Evolutionary conservation across 1,140 invertebrate species (phyloP), one percentile per base, ranked within the genome.

Genomic region (Sarcophaga bullata): DNA sequence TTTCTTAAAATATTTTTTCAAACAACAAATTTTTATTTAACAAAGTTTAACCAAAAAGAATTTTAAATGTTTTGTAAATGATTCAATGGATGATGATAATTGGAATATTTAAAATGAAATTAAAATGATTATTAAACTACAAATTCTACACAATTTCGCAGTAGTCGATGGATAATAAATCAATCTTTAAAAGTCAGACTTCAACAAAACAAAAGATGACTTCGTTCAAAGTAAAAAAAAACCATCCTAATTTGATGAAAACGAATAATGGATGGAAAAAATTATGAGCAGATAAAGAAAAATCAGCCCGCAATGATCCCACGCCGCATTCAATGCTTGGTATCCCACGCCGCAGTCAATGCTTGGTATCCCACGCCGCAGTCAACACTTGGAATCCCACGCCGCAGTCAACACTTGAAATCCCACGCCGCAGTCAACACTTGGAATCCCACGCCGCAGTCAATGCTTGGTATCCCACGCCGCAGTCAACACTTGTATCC

Each of bases 351-450:
- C 54, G 83, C 80, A 19, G 84, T 85, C 83, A 78, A 62, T 48
- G 5, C 58, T 50, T n/a, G 17, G 73, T 15, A 15, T 82, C 83
- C 83, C 82, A 15, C 83, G 81, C 80, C 48, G 83, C 83, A 10
- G 83, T 84, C 83, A 76, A 58, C 17, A 46, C 46, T n/a, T 80
- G 62, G 68, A 62, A 48, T 83, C 84, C 84, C 80, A 80, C 84
- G 84, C 84, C 25, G 84, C 86, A 52, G 85, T 85, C 80, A 72
- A 72, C 47, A 13, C 52, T 81, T 81, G 72, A 75, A 54, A 73
- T 85, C 85, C 86, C 84, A 17, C 86, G 85, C 85, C 68, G 86
- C 85, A 54, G 85, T 86, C 86, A 73, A 73, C n/a, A 80, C 48
- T 68, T 80, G 15, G 83, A 10, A 75, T 87, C 85, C 86, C 85